phyloP scores from a whole-genome alignment of 1,140 invertebrate species.

The Aphelenchoides fujianensis region DNA sequence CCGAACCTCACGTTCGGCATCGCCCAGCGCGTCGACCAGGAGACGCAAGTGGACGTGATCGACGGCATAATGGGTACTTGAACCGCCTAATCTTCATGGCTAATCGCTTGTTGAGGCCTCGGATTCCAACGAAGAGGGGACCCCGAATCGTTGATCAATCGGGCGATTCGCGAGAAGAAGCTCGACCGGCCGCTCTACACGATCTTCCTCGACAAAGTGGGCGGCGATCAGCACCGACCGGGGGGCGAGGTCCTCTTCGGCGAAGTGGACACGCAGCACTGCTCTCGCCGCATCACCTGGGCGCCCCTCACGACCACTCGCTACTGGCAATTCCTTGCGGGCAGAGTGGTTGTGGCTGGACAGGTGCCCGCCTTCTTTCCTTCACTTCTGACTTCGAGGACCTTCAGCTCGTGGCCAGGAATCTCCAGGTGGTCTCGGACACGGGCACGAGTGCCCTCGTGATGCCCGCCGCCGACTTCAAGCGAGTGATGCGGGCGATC shows the following conservation, averaged over 20 bases:
- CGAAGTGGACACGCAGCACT: not conserved
- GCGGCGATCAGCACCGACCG: not conserved
- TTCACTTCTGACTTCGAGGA: no score
- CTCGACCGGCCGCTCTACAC: conserved; percentile 7
- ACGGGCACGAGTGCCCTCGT: conserved; percentile 3
- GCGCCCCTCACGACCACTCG: not conserved
- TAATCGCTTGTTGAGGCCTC: not conserved
- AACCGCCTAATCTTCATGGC: not conserved
- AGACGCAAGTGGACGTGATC: conserved; percentile 16
- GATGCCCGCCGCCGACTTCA: conserved; percentile 1
- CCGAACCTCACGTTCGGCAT: conserved; percentile 12
- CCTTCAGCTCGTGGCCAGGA: not conserved
- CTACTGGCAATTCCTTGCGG: conserved; percentile 15
- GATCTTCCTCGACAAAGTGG: conserved; percentile 8
- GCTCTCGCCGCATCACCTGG: not conserved
- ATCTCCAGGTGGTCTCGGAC: conserved; percentile 8
- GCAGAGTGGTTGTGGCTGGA: not conserved
- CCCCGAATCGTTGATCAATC: conserved; percentile 18
- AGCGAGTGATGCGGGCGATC: not conserved
- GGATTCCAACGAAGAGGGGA: not conserved
- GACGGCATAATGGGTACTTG: conserved; percentile 21
- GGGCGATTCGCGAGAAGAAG: not conserved
- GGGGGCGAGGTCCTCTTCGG: conserved; percentile 7
- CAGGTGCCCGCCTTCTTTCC: not conserved
- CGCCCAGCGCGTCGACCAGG: not conserved